phyloP scores from a whole-genome alignment of 2,113 vertebrate species.

The Planiliza haematocheilus region DNA sequence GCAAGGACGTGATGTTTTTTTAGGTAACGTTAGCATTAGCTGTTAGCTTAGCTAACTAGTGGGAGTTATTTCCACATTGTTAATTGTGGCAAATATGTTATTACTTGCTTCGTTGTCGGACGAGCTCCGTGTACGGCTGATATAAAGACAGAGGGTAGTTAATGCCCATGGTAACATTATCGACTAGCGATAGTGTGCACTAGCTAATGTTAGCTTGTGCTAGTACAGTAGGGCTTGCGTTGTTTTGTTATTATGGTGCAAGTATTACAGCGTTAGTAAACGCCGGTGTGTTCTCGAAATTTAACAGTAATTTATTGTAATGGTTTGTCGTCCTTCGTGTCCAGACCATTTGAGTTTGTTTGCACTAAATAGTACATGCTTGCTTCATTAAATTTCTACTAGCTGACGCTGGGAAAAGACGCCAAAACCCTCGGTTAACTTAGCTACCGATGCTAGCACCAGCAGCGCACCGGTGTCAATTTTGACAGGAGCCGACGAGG shows the following conservation, averaged over 20 bases:
- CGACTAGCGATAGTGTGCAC: constrained; percentile 38
- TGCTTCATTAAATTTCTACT: constrained; percentile 23
- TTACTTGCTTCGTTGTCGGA: background rate
- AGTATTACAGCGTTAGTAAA: constrained; percentile 17
- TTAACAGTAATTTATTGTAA: background rate
- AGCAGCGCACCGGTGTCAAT: constrained; percentile 78
- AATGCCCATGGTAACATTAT: background rate
- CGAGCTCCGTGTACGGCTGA: background rate
- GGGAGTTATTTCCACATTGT: constrained; percentile 36
- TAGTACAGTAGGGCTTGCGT: constrained; percentile 72
- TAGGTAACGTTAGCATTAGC: constrained; percentile 76
- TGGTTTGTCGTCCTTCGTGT: background rate
- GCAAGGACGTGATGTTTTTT: constrained; percentile 84
- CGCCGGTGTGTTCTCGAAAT: constrained; percentile 3
- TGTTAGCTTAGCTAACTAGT: constrained; percentile 65
- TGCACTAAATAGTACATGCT: background rate
- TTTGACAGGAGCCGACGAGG: constrained; percentile 80
- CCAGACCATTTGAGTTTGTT: background rate
- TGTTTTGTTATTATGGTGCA: constrained; percentile 76
- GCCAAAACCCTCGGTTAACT: constrained; percentile 47
- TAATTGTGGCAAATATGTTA: background rate
- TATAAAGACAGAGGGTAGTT: background rate
- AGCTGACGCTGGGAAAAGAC: constrained; percentile 52
- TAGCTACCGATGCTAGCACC: constrained; percentile 71
- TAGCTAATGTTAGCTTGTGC: constrained; percentile 70